Evolutionary conservation across 2,797 vertebrate genomes (phyloP), one percentile per base, ranked within the genome.

Genomic region (Gorsachius magnificus): DNA sequence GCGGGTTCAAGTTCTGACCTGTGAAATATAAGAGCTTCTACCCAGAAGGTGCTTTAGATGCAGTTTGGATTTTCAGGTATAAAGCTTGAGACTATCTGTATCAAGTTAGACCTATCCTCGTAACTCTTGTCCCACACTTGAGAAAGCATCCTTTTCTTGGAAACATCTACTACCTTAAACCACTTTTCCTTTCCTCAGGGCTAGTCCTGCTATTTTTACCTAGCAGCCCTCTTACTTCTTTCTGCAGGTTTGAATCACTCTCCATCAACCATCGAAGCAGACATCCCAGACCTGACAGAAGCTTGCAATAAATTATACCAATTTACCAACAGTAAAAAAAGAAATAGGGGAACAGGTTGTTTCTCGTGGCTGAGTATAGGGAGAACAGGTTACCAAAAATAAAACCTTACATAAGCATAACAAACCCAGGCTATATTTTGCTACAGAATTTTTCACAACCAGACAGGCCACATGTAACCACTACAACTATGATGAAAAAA

Each of bases 361-460:
- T 93, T 93, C 83, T 94, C 48, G 89, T n/a, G 26, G 25, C 28
- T 76, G 41, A 29, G 5, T 81, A 82, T 58, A 86, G 31, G 70
- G 57, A 90, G 43, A 76, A 82, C 60, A 76, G 26, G 10, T n/a
- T 87, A 54, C 74, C 74, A 84, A 89, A 95, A 92, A 95, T 70
- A 95, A 80, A 92, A 56, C 11, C 74, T 89, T 87, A 92, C 51
- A 81, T 90, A 95, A 95, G 69, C 65, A 60, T 63, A 96, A 95
- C 61, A 90, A 93, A 71, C 35, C 58, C 15, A 83, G 75, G 82
- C 68, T 90, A 65, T 81, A 87, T 92, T 92, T 92, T 92, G 75
- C 70, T 85, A 89, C 68, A 87, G 60, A 89, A 46, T 83, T 87
- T 88, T 89, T 93, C 89, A 95, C 88, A 96, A 93, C 70, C 63